Percentiles rank a stretch among this genome's conserved stretches.
phyloP scores from a whole-genome alignment of 2,888 invertebrate genomes.

The Drosophila merina region DNA sequence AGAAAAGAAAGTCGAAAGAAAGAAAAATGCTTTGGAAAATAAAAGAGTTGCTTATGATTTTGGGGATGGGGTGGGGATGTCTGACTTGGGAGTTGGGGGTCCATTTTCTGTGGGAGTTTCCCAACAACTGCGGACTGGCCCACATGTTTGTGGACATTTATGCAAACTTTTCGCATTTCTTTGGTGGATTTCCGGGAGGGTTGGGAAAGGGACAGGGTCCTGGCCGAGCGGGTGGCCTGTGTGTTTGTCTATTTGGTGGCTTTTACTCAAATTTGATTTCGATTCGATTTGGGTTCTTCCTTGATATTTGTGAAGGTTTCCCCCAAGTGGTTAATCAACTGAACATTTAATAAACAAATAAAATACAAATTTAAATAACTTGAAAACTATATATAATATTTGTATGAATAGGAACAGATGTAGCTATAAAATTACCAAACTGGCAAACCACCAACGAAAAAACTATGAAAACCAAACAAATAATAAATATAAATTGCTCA shows the following conservation, averaged over 20 bases:
- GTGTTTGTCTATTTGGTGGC: constrained; percentile 33
- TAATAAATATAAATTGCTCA: constrained; percentile 60
- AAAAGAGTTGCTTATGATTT: constrained; percentile 32
- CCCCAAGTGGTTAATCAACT: neutral
- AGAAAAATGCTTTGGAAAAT: constrained; percentile 28
- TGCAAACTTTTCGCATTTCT: constrained; percentile 63
- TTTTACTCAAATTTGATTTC: constrained; percentile 43
- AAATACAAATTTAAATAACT: neutral
- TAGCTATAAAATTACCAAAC: constrained; percentile 48
- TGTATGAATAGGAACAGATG: constrained; percentile 23
- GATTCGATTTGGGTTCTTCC: constrained; percentile 7
- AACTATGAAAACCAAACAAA: constrained; percentile 29
- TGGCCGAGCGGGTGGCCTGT: constrained; percentile 8
- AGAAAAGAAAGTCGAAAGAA: constrained; percentile 22
- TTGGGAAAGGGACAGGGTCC: constrained; percentile 18
- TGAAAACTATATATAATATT: neutral
- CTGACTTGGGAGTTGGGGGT: neutral
- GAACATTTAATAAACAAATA: neutral
- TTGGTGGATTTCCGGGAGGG: constrained; percentile 37
- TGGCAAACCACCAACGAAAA: neutral
- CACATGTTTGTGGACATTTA: constrained; percentile 79
- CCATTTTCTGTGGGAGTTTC: neutral
- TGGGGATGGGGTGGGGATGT: neutral
- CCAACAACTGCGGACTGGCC: constrained; percentile 39
- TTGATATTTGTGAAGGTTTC: neutral